A percentile compares a stretch with the other conserved stretches of the same genome.
Conservation (phyloP, 2,113 vertebrate species). For the Ovis canadensis region DNA sequence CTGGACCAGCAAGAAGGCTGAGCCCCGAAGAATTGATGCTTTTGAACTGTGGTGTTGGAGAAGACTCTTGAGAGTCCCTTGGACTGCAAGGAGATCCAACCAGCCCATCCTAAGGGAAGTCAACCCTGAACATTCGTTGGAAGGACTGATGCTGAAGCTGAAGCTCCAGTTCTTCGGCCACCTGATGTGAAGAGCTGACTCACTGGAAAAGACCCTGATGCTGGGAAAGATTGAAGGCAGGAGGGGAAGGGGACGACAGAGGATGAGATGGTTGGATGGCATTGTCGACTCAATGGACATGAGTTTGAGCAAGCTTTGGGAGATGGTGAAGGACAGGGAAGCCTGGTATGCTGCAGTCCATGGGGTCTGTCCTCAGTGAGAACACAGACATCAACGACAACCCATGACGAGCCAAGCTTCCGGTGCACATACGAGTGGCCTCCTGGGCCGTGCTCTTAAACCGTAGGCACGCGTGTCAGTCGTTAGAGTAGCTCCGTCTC, state of each 20-base stretch:
- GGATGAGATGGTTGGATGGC: background rate
- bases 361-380: background rate
- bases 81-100: background rate
- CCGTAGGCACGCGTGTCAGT: background rate
- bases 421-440: background rate
- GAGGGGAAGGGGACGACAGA: background rate
- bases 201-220: background rate
- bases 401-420: background rate
- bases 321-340: background rate
- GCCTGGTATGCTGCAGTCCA: background rate
- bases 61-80: background rate
- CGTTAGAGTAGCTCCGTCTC: background rate
- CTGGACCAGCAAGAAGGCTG: background rate
- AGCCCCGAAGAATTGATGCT: background rate
- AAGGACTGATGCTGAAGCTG: background rate
- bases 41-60: background rate
- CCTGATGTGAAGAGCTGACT: background rate
- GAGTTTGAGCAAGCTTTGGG: background rate
- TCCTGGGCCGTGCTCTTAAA: background rate
- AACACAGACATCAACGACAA: background rate
- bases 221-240: background rate
- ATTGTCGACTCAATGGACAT: accelerated
- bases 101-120: background rate
- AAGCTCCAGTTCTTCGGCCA: background rate
- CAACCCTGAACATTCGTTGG: background rate